These are phyloP conservation scores for Aix galericulata DNA, from an alignment of 2,113 vertebrate species.

Conservation along the genomic window DNA sequence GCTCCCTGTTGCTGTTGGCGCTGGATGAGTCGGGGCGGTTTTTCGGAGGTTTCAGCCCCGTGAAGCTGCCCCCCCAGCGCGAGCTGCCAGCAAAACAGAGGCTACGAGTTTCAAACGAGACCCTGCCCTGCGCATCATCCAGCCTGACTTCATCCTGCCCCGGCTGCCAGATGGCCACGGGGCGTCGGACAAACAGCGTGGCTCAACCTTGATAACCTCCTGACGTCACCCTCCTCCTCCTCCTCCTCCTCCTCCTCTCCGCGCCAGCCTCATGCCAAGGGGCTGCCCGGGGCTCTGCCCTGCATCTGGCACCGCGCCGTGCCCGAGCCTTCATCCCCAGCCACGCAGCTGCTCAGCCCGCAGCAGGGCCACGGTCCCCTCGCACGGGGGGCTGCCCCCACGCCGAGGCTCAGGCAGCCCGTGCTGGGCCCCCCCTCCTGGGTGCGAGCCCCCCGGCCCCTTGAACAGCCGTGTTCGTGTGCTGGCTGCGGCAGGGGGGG, in stretches of 20 bases:
- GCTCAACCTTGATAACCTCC: background rate
- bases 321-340: background rate
- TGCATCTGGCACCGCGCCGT: background rate
- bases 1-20: background rate
- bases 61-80: background rate
- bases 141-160: constrained; percentile 55
- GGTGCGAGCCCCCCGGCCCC: background rate
- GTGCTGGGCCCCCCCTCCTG: background rate
- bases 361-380: background rate
- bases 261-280: background rate
- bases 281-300: background rate
- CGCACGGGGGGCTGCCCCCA: background rate
- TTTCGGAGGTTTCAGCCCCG: background rate
- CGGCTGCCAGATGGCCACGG: constrained; percentile 12
- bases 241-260: background rate
- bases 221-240: background rate
- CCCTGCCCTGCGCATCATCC: constrained; percentile 21
- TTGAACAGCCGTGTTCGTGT: background rate
- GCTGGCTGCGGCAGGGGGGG: background rate
- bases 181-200: constrained; percentile 20
- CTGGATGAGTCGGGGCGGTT: constrained; percentile 7
- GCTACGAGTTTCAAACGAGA: background rate
- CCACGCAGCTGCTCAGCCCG: too few species aligned
- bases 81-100: constrained; percentile 35
- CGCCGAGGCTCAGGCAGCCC: background rate